Evolutionary conservation across 1,140 invertebrate genomes (phyloP), one percentile per base, ranked within the genome.

Genomic region (Contarinia nasturtii): DNA sequence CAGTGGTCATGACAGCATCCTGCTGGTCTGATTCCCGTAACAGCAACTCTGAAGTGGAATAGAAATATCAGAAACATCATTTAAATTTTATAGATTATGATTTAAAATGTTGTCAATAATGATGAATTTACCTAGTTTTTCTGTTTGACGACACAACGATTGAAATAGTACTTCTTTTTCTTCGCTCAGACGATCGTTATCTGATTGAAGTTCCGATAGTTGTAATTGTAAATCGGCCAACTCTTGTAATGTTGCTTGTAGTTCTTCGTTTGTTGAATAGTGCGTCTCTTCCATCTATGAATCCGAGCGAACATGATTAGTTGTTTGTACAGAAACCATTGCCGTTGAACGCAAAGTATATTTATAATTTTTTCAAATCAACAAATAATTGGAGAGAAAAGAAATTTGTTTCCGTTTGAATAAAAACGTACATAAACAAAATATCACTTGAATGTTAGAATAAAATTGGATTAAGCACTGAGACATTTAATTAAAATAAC

Each of bases 191-290:
- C 82, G 72, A 54, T 90, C 83, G 63, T 92, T 92, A 58, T 91
- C 86, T 3, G 79, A 72, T 60, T 90, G 86, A 2, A 91, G 71
- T 57, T 91, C 87, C 8, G 76, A 77, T 45, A 93, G 69, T 62
- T 89, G 86, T 20, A 79, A 73, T 64, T 85, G 88, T 33, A 94
- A 67, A 63, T 94, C 90, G 33, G 85, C 82, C 46, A 94, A 66
- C 66, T 94, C 90, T 54, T 92, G 89, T 38, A 94, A 69, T 0
- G 90, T 94, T 0, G 90, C 91, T 67, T 94, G 89, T 1, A 95
- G 68, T 65, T 95, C 91, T 67, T 95, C 90, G 60, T 86, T 91
- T n/a, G 90, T 94, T 44, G 81, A 80, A 53, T 68, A 75, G 58
- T 69, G 68, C 2, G 68, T 72, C 50, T 72, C 71, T 51, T 72